Percentiles rank a stretch among this genome's conserved stretches.
These are phyloP conservation scores for Drosophila nr. fundita DNA, from an alignment of 2,888 invertebrate species.

Conservation along the genomic window DNA sequence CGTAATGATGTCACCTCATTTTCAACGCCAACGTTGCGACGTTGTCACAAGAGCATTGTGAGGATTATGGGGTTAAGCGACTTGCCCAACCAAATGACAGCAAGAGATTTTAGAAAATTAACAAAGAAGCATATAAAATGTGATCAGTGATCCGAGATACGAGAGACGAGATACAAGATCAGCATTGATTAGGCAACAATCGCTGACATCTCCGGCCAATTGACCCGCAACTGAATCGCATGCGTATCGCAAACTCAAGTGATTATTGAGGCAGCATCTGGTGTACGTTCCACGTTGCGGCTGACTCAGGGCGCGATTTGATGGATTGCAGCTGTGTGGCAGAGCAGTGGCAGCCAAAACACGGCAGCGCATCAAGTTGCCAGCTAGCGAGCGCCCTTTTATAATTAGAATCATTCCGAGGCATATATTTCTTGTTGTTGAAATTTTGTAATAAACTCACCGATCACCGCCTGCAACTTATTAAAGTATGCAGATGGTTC, in stretches of 20 bases:
- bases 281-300: constrained; percentile 11
- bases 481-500: constrained; percentile 57
- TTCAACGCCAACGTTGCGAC: constrained; percentile 29
- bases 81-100: constrained; percentile 30
- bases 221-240: constrained; percentile 49
- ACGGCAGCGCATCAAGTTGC: constrained; percentile 43
- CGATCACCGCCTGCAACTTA: constrained; percentile 47
- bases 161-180: constrained; percentile 14
- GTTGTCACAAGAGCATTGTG: constrained; percentile 26
- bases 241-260: constrained; percentile 65
- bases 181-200: constrained; percentile 38
- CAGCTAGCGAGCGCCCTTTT: constrained; percentile 42
- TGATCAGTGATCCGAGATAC: constrained; percentile 2
- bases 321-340: constrained; percentile 73
- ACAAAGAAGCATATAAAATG: constrained; percentile 9
- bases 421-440: constrained; percentile 19
- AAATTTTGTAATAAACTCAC: constrained; percentile 52
- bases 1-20: constrained; percentile 62
- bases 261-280: constrained; percentile 45
- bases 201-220: constrained; percentile 44
- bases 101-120: constrained; percentile 16
- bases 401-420: constrained; percentile 68
- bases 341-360: constrained; percentile 8
- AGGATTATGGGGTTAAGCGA: constrained; percentile 61
- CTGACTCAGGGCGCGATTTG: constrained; percentile 51